Evolutionary conservation across 2,888 invertebrate species (phyloP).

Genomic region (Stenchaetothrips biformis): DNA sequence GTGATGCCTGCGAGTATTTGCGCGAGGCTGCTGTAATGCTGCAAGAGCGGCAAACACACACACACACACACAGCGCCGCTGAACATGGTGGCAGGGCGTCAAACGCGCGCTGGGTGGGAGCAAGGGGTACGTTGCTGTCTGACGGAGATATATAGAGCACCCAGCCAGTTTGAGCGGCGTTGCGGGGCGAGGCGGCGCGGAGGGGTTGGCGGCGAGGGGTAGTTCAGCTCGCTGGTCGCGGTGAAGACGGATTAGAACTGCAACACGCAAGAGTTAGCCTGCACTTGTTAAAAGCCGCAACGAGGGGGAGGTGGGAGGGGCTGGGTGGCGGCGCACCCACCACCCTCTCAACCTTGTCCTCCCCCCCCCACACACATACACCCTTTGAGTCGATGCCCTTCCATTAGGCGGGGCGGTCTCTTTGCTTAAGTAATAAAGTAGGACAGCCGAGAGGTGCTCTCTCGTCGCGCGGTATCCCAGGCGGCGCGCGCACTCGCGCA

Average conservation of each 20-base stretch:
- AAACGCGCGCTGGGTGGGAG: neutral
- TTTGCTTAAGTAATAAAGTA: conserved; percentile 24
- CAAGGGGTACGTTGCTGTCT: neutral
- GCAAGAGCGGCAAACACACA: neutral
- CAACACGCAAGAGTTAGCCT: conserved; percentile 15
- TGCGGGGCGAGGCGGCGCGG: neutral
- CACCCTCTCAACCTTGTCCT: neutral
- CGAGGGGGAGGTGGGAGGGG: neutral
- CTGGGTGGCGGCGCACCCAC: neutral
- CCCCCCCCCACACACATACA: neutral
- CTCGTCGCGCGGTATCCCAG: no score
- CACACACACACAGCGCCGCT: neutral
- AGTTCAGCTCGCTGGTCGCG: neutral
- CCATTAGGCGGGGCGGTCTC: conserved; percentile 11
- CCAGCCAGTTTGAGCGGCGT: neutral
- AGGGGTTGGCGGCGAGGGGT: neutral
- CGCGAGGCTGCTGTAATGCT: neutral
- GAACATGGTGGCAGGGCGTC: no score
- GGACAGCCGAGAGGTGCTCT: no score
- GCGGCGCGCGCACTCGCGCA: no score
- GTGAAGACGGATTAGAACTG: conserved; percentile 23
- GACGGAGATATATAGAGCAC: neutral
- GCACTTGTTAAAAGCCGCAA: conserved; percentile 18
- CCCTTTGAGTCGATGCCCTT: neutral
- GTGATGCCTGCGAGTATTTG: neutral